phyloP scores from a whole-genome alignment of 2,888 invertebrate species.

The Nomada hirtipes region DNA sequence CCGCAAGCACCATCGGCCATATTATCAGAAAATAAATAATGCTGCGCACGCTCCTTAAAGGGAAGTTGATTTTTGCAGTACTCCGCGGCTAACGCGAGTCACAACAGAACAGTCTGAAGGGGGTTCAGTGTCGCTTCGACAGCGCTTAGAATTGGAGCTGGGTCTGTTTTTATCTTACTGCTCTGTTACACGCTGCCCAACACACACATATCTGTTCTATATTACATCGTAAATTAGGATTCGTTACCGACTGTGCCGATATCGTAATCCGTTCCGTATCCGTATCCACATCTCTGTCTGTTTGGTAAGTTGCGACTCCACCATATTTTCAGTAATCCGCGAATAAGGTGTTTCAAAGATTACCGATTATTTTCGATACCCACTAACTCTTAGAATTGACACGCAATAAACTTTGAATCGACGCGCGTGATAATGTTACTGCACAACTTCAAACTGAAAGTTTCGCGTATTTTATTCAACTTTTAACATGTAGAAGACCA shows the following conservation, averaged over 20 bases:
- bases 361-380: neutral
- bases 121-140: slow-evolving; percentile 71
- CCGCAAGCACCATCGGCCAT: slow-evolving; percentile 42
- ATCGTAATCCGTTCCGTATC: neutral
- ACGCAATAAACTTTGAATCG: neutral
- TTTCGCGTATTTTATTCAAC: neutral
- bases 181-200: slow-evolving; percentile 25
- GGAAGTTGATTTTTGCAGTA: slow-evolving; percentile 55
- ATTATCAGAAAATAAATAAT: slow-evolving; percentile 52
- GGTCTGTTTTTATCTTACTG: neutral
- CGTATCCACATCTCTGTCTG: neutral
- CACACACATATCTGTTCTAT: neutral
- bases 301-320: slow-evolving; percentile 29
- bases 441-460: neutral
- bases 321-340: slow-evolving; percentile 8
- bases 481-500: neutral
- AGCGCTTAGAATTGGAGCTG: slow-evolving; percentile 54
- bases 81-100: slow-evolving; percentile 53
- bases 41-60: slow-evolving; percentile 62
- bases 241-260: neutral
- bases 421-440: neutral
- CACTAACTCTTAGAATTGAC: too few relatives aligned
- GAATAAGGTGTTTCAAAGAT: neutral
- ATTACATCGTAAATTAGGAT: neutral
- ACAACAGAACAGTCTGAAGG: slow-evolving; percentile 20